phyloP scores from a whole-genome alignment of 2,888 invertebrate genomes.

The Morpho helenor region DNA sequence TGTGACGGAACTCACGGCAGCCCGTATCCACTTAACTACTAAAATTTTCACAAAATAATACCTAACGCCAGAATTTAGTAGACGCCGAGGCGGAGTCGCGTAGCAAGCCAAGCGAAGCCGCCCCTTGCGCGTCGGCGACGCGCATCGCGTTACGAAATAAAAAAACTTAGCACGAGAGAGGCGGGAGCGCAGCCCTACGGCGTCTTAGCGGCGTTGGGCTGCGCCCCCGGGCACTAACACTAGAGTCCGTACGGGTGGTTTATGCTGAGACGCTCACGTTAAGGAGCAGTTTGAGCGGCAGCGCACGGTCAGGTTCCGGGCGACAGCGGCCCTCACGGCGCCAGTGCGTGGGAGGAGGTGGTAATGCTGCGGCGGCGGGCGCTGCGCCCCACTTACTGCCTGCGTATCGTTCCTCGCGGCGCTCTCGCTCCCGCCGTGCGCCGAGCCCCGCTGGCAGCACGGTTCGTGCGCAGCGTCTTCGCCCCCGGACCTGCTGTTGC shows the following conservation, averaged over 20 bases:
- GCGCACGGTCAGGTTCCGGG: constrained; percentile 74
- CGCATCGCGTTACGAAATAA: constrained; percentile 63
- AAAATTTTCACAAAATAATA: constrained; percentile 79
- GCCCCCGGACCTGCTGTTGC: constrained; percentile 44
- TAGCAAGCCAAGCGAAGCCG: constrained; percentile 36
- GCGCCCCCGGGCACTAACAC: constrained; percentile 58
- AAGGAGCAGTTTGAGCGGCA: constrained; percentile 81
- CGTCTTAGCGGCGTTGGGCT: constrained; percentile 30
- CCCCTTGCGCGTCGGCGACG: constrained; percentile 45
- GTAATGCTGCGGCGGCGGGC: constrained; percentile 87
- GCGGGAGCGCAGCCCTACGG: constrained; percentile 45
- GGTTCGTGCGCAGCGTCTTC: constrained; percentile 46
- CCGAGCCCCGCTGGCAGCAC: constrained; percentile 39
- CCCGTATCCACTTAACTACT: constrained; percentile 66
- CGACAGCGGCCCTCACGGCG: constrained; percentile 72
- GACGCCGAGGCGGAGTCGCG: constrained; percentile 48
- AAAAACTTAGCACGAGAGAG: constrained; percentile 67
- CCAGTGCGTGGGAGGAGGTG: constrained; percentile 91
- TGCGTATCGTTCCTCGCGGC: constrained; percentile 74
- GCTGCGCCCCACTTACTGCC: constrained; percentile 91
- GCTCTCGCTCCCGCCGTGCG: constrained; percentile 37
- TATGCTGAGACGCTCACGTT: constrained; percentile 72
- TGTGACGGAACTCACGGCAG: constrained; percentile 36
- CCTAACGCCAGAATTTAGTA: constrained; percentile 75
- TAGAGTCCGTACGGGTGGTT: constrained; percentile 49